Conservation (phyloP, 2,113 vertebrate species). For the Rhinolophus sinicus region DNA sequence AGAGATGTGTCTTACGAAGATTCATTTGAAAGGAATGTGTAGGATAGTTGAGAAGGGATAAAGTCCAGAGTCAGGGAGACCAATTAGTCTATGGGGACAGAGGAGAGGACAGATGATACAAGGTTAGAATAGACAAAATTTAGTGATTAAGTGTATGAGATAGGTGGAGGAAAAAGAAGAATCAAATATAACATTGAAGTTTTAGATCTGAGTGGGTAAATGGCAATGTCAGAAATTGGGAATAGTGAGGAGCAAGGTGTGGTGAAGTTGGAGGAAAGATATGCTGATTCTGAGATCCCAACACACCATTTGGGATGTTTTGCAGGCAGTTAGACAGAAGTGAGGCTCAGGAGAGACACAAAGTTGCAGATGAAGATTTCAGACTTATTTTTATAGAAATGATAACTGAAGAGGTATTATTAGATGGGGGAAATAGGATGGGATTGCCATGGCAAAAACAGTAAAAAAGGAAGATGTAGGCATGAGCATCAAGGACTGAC, state of each 20-base stretch:
- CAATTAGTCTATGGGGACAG: neutral
- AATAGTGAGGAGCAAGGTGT: neutral
- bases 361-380: neutral
- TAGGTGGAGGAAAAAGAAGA: neutral
- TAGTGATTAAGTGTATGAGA: neutral
- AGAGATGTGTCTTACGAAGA: neutral
- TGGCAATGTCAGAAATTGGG: neutral
- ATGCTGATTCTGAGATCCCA: neutral
- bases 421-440: neutral
- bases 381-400: neutral
- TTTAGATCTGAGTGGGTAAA: neutral
- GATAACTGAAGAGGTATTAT: neutral
- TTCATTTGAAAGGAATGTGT: neutral
- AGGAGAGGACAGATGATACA: neutral
- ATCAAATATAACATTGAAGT: neutral
- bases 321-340: neutral
- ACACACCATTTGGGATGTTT: neutral
- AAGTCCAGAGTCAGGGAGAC: neutral
- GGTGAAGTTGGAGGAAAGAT: neutral
- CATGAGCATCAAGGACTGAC: neutral
- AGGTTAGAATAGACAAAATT: neutral
- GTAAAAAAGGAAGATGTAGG: neutral
- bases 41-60: neutral
- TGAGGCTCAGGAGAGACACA: neutral
- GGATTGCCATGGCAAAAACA: neutral